A percentile compares a stretch with the other conserved stretches of the same genome.
These are phyloP conservation scores for Drosophila sp. DNA, from an alignment of 1,140 invertebrate genomes.

Conservation along the genomic window DNA sequence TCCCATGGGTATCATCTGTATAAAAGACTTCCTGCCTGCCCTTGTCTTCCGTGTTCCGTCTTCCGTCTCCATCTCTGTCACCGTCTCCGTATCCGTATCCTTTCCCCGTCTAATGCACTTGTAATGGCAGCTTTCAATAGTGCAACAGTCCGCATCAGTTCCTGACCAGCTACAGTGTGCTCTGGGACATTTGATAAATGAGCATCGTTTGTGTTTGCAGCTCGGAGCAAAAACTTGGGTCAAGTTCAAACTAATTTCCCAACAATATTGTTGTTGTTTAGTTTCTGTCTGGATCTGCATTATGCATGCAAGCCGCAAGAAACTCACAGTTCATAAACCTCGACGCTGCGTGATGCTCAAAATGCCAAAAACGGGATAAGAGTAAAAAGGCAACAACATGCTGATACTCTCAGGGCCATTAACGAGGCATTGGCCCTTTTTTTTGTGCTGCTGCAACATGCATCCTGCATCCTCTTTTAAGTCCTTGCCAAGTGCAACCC, in stretches of 20 bases:
- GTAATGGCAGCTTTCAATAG: constrained; percentile 38
- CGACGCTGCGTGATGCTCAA: constrained; percentile 14
- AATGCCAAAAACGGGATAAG: neutral
- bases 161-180: constrained; percentile 9
- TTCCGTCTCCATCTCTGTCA: no score
- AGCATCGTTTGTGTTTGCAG: constrained; percentile 22
- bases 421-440: constrained; percentile 72
- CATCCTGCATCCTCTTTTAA: constrained; percentile 36
- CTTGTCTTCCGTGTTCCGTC: neutral
- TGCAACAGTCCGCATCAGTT: constrained; percentile 29
- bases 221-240: constrained; percentile 52
- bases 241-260: constrained; percentile 74
- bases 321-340: constrained; percentile 62
- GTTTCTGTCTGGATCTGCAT: constrained; percentile 26
- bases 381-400: neutral
- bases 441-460: constrained; percentile 35
- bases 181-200: constrained; percentile 55
- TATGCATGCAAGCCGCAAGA: constrained; percentile 38
- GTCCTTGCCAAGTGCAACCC: constrained; percentile 66
- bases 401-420: constrained; percentile 59
- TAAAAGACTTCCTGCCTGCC: neutral
- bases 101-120: constrained; percentile 58
- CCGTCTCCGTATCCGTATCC: no score
- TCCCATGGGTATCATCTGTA: constrained; percentile 32
- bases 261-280: constrained; percentile 54